A percentile compares a stretch with the other conserved stretches of the same genome.
Evolutionary conservation across 2,888 invertebrate genomes (phyloP).

Genomic region (Erebia epiphron): DNA sequence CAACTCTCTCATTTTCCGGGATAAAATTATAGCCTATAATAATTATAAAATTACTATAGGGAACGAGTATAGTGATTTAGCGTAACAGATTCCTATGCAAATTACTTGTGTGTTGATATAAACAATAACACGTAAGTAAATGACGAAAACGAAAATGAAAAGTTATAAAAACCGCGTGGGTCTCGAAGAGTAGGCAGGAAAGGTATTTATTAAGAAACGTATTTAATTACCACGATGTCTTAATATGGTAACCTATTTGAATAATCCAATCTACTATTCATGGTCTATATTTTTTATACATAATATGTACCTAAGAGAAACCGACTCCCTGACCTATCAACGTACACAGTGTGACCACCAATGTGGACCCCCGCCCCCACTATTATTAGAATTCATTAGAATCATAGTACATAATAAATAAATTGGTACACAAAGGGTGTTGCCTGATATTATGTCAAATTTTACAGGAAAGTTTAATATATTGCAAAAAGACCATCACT

Average conservation of each 20-base stretch:
- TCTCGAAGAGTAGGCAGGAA: conserved; percentile 10
- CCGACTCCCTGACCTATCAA: no score
- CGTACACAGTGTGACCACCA: no score
- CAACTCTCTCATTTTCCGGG: no score
- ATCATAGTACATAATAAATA: no score
- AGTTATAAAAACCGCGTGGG: conserved; percentile 9
- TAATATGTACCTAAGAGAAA: no score
- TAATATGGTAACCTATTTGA: neutral
- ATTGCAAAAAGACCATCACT: conserved; percentile 52
- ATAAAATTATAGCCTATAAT: no score
- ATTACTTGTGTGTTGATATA: conserved; percentile 33
- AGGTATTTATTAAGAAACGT: neutral
- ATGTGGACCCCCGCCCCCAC: no score
- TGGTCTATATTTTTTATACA: no score
- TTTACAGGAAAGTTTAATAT: conserved; percentile 56
- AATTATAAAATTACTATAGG: no score
- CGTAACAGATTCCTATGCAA: conserved; percentile 39
- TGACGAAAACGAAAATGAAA: conserved; percentile 28
- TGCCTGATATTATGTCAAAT: neutral
- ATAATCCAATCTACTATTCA: neutral
- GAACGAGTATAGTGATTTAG: conserved; percentile 17
- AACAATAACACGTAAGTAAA: conserved; percentile 29
- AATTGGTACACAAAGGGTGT: no score
- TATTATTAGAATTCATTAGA: no score
- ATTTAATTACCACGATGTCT: neutral